A percentile compares a stretch with the other conserved stretches of the same genome.
Conservation (phyloP, 2,113 vertebrate species). For the Brachirus orientalis region DNA sequence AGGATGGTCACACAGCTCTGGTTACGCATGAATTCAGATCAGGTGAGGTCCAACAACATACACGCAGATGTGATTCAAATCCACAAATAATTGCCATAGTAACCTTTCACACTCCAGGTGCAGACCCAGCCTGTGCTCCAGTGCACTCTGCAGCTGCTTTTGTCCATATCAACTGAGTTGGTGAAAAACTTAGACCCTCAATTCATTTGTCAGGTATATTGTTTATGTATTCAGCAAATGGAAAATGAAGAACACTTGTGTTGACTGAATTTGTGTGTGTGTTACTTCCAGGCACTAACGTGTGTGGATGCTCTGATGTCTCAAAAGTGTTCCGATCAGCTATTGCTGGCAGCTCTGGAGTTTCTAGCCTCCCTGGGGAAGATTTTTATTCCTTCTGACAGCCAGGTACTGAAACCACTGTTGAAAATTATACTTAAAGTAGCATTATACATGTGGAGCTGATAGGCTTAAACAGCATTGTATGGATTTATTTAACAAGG, state of each 20-base stretch:
- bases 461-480: no score
- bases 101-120: constrained; percentile 74
- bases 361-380: constrained; percentile 89
- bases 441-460: no score
- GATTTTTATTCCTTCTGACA: constrained; percentile 82
- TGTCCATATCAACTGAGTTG: constrained; percentile 83
- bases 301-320: constrained; percentile 83
- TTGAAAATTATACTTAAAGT: background rate
- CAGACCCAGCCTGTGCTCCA: constrained; percentile 80
- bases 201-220: constrained; percentile 86
- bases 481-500: no score
- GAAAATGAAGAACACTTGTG: background rate
- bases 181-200: constrained; percentile 83
- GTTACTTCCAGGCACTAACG: constrained; percentile 82
- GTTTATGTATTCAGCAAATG: background rate
- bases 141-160: constrained; percentile 82
- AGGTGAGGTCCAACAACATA: constrained; percentile 78
- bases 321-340: constrained; percentile 79
- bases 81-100: background rate
- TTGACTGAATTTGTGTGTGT: constrained; percentile 38
- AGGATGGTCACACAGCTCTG: constrained; percentile 84
- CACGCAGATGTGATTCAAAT: background rate
- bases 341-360: constrained; percentile 83
- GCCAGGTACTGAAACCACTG: constrained; percentile 81
- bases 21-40: constrained; percentile 80